These are phyloP conservation scores for Carpatolechia fugitivella DNA, from an alignment of 2,888 invertebrate genomes.

Conservation along the genomic window DNA sequence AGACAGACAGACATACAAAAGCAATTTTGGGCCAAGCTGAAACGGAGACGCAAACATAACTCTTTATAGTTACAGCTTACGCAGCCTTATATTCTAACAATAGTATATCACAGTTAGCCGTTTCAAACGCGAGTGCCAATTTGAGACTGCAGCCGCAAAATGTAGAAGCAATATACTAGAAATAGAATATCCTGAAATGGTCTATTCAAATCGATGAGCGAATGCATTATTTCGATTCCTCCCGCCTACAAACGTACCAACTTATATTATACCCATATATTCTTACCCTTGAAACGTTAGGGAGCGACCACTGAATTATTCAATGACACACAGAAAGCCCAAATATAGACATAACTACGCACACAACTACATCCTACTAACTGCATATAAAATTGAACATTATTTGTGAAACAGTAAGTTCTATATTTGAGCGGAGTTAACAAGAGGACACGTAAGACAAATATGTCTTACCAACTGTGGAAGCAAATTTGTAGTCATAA, in stretches of 20 bases:
- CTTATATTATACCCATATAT: constrained; percentile 59
- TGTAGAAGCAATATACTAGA: constrained; percentile 9
- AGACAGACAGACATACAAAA: too few species aligned
- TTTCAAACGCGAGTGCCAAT: not conserved
- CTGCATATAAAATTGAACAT: constrained; percentile 53
- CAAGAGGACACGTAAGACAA: constrained; percentile 65
- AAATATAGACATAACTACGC: constrained; percentile 72
- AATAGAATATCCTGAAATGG: constrained; percentile 30
- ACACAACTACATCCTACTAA: constrained; percentile 43
- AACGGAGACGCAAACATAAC: too few species aligned
- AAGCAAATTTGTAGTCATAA: constrained; percentile 72
- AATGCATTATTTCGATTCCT: constrained; percentile 49
- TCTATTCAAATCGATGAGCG: constrained; percentile 45
- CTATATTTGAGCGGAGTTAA: constrained; percentile 60
- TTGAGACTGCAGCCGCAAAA: constrained; percentile 8
- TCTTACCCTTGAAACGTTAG: constrained; percentile 76
- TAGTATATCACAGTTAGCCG: constrained; percentile 12
- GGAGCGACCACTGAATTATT: constrained; percentile 77
- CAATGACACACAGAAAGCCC: constrained; percentile 74
- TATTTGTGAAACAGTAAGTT: constrained; percentile 50
- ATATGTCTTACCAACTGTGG: constrained; percentile 67
- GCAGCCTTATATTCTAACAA: constrained; percentile 19
- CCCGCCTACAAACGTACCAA: constrained; percentile 44
- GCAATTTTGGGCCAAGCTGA: too few species aligned
- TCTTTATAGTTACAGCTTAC: too few species aligned